Percentiles rank a stretch among this genome's conserved stretches.
phyloP scores from a whole-genome alignment of 2,797 vertebrate species.

The Pipistrellus pygmaeus region DNA sequence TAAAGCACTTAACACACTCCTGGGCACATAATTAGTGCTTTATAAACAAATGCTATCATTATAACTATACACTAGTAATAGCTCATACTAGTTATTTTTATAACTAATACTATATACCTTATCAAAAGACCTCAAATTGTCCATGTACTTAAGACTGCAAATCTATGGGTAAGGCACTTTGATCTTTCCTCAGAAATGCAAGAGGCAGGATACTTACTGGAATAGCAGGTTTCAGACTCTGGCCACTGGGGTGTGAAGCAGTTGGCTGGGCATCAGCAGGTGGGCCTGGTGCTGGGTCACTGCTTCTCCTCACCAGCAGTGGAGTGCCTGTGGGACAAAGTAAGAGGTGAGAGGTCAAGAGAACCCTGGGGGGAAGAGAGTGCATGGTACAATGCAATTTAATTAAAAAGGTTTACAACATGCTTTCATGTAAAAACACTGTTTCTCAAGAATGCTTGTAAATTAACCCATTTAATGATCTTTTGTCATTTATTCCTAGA shows the following conservation, averaged over 20 bases:
- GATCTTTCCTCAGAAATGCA: slow-evolving; percentile 68
- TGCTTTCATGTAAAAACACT: slow-evolving; percentile 54
- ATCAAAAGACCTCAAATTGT: slow-evolving; percentile 33
- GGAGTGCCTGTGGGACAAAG: slow-evolving; percentile 88
- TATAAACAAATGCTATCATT: neutral
- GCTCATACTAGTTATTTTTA: neutral
- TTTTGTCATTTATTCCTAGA: slow-evolving; percentile 41
- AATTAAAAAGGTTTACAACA: slow-evolving; percentile 59
- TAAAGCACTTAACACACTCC: neutral
- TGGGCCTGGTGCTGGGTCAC: slow-evolving; percentile 87
- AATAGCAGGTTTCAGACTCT: slow-evolving; percentile 82
- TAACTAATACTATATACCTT: neutral
- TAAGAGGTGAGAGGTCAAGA: slow-evolving; percentile 64
- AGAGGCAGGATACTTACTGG: slow-evolving; percentile 88
- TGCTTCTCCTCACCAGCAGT: slow-evolving; percentile 90
- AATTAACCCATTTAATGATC: slow-evolving; percentile 57
- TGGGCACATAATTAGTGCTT: neutral
- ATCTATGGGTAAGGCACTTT: slow-evolving; percentile 25
- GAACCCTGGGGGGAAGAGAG: slow-evolving; percentile 32
- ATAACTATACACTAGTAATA: neutral
- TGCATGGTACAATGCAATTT: slow-evolving; percentile 54
- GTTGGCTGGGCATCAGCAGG: slow-evolving; percentile 83
- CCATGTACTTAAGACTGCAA: slow-evolving; percentile 26
- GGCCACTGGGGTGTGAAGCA: slow-evolving; percentile 82
- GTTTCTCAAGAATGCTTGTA: slow-evolving; percentile 69